A percentile compares a stretch with the other conserved stretches of the same genome.
Evolutionary conservation across 2,888 invertebrate species (phyloP).

Genomic region (Ditula angustiorana): DNA sequence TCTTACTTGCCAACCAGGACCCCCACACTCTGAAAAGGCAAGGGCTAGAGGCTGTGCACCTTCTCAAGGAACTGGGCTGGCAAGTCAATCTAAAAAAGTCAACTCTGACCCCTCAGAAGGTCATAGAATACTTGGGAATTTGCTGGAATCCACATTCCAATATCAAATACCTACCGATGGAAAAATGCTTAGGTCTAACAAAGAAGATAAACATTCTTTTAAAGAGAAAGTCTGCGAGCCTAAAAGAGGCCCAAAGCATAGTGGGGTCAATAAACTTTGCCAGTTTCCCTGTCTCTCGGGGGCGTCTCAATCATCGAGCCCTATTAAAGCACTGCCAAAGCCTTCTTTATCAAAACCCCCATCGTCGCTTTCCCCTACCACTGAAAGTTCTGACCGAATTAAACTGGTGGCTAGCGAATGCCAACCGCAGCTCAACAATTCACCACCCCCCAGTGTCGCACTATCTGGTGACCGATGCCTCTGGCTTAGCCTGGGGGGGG

Average conservation of each 20-base stretch:
- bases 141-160: not conserved
- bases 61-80: not conserved
- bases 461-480: not conserved
- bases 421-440: not conserved
- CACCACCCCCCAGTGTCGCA: not conserved
- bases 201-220: not conserved
- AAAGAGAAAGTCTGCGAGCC: not conserved
- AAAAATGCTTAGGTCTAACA: not conserved
- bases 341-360: not conserved
- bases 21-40: not conserved
- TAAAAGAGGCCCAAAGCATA: not conserved
- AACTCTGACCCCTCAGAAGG: not conserved
- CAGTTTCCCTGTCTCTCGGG: not conserved
- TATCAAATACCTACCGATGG: not conserved
- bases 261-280: not conserved
- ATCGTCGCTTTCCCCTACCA: not conserved
- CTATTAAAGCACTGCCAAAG: not conserved
- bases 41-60: not conserved
- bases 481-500: not conserved
- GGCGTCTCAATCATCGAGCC: not conserved
- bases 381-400: constrained; percentile 1
- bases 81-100: not conserved
- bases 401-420: not conserved
- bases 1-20: not conserved
- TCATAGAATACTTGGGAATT: not conserved